Evolutionary conservation across 2,113 vertebrate genomes (phyloP), one percentile per base, ranked within the genome.

Genomic region (Passer domesticus): DNA sequence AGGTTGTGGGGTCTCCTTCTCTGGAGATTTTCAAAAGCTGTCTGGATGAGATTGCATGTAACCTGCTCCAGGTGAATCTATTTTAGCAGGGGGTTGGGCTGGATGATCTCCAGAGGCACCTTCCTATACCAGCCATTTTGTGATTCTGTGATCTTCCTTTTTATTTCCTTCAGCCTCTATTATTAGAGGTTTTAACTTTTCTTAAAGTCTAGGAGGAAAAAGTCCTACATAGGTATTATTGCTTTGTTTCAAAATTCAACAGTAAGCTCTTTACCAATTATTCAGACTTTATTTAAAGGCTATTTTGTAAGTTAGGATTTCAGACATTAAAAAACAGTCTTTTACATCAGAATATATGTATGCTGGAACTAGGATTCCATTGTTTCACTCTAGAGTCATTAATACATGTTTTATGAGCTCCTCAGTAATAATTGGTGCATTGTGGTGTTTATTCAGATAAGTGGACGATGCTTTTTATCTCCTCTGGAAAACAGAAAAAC

Each of bases 391-490:
- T 55, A 28, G 52, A 68, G 52, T 72, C 49, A 79, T 84, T 93
- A 93, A 77, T 82, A 64, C 43, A 72, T 78, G 70, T 83, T 94
- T 96, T 94, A 92, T 91, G 81, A 94, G 87, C 58, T 94, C 46
- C 78, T 72, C 41, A 72, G 78, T 68, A 87, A 91, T 81, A 90
- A 78, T 66, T 72, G 56, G 37, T 84, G 37, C 72, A 76, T 76
- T 92, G 21, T 13, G 76, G 59, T 81, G 33, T 20, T 92, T 95
- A 69, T 89, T 83, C 77, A 83, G 89, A 80, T 83, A 95, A 95
- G 59, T 68, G 87, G 87, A 77, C 0, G 1, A 66, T 74, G 85
- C 58, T 90, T 97, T 97, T 96, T 96, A 93, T 87, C 79, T 87
- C 27, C 73, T 62, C 53, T 87, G 50, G 69, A 93, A 93, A 94